Percentiles rank a stretch among this genome's conserved stretches.
phyloP scores from a whole-genome alignment of 1,140 invertebrate species.

The Pseudomyrmex cubaensis region DNA sequence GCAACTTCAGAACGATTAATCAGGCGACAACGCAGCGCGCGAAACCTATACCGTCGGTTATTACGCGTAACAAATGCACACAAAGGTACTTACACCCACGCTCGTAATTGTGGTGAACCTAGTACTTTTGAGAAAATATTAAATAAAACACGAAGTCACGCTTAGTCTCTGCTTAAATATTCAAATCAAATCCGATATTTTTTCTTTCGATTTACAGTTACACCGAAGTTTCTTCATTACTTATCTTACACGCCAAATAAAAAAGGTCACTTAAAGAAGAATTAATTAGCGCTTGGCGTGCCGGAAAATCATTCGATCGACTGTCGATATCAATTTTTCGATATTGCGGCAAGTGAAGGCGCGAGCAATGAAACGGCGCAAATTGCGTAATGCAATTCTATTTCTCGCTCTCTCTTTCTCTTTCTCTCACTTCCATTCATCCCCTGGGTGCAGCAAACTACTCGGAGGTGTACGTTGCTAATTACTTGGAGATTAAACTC shows the following conservation, averaged over 20 bases:
- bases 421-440: too few species aligned
- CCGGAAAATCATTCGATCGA: neutral
- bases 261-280: neutral
- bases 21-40: neutral
- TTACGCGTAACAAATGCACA: too few species aligned
- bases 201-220: too few species aligned
- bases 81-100: too few species aligned
- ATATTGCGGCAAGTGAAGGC: neutral
- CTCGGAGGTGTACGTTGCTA: conserved; percentile 32
- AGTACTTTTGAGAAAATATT: too few species aligned
- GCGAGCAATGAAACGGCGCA: neutral
- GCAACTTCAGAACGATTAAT: conserved; percentile 34
- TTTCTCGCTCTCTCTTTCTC: neutral
- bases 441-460: conserved; percentile 9
- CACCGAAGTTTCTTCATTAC: too few species aligned
- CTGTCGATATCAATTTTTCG: neutral
- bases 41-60: neutral
- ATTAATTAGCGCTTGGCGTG: neutral
- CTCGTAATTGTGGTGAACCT: neutral
- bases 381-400: conserved; percentile 23
- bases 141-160: too few species aligned
- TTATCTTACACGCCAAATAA: neutral
- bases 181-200: too few species aligned
- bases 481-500: conserved; percentile 57
- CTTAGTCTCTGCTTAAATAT: too few species aligned